phyloP scores from a whole-genome alignment of 2,113 vertebrate genomes.

The Notiomystis cincta region DNA sequence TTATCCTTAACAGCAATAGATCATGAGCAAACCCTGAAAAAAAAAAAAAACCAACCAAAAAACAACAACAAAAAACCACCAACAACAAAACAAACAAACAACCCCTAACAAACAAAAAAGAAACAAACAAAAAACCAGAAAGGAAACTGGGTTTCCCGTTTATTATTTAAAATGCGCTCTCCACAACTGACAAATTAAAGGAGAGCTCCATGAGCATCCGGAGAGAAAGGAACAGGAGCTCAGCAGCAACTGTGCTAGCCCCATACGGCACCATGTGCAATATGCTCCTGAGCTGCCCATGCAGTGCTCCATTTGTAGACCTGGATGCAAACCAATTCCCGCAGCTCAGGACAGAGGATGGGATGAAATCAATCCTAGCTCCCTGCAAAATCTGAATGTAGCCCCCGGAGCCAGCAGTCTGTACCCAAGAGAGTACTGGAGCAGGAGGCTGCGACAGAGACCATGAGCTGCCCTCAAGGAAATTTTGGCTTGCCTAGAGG shows the following conservation, averaged over 20 bases:
- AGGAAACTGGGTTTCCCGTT: background rate
- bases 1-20: background rate
- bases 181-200: background rate
- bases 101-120: background rate
- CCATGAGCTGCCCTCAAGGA: background rate
- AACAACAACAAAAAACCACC: background rate
- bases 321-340: background rate
- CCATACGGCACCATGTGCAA: background rate
- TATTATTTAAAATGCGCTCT: background rate
- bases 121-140: background rate
- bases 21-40: background rate
- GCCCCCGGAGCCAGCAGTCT: background rate
- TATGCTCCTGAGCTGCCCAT: background rate
- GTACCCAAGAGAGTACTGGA: background rate
- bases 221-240: background rate
- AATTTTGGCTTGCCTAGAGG: background rate
- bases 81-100: no score
- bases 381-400: background rate
- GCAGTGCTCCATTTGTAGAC: background rate
- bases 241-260: background rate
- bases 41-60: no score
- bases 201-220: background rate
- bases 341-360: background rate
- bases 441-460: fast-evolving
- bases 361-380: background rate